phyloP scores from a whole-genome alignment of 2,888 invertebrate genomes.

The Trissolcus brochymenae region DNA sequence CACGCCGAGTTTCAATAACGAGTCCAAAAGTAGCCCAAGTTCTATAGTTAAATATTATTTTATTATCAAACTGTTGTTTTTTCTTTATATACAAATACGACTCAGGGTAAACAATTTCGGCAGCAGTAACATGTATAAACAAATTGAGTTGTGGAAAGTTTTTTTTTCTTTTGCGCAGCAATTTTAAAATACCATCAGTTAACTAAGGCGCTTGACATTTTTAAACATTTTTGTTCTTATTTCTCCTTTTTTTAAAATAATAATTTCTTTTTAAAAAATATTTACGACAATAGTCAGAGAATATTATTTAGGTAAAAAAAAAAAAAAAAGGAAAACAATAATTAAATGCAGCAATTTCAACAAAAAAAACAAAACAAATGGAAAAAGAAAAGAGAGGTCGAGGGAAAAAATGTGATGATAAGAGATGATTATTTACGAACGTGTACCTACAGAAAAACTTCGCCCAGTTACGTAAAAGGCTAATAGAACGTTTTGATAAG shows the following conservation, averaged over 20 bases:
- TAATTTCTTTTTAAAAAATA: too few relatives aligned
- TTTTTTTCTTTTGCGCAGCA: too few relatives aligned
- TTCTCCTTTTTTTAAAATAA: too few relatives aligned
- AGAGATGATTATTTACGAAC: slow-evolving; percentile 15
- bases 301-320: too few relatives aligned
- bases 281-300: too few relatives aligned
- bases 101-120: slow-evolving; percentile 27
- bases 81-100: slow-evolving; percentile 7
- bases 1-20: slow-evolving; percentile 33
- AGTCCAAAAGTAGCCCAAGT: slow-evolving; percentile 18
- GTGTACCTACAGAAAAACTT: slow-evolving; percentile 13
- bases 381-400: too few relatives aligned
- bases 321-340: not conserved
- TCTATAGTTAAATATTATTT: slow-evolving; percentile 7
- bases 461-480: slow-evolving; percentile 20
- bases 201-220: too few relatives aligned
- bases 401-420: slow-evolving; percentile 3
- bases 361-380: too few relatives aligned
- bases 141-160: too few relatives aligned
- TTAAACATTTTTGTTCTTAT: too few relatives aligned
- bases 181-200: too few relatives aligned
- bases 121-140: not conserved
- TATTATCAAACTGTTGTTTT: slow-evolving; percentile 6
- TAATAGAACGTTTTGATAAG: slow-evolving; percentile 19
- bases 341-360: too few relatives aligned